Conservation (phyloP, 1,140 invertebrate species). For the Microplitis mediator region DNA sequence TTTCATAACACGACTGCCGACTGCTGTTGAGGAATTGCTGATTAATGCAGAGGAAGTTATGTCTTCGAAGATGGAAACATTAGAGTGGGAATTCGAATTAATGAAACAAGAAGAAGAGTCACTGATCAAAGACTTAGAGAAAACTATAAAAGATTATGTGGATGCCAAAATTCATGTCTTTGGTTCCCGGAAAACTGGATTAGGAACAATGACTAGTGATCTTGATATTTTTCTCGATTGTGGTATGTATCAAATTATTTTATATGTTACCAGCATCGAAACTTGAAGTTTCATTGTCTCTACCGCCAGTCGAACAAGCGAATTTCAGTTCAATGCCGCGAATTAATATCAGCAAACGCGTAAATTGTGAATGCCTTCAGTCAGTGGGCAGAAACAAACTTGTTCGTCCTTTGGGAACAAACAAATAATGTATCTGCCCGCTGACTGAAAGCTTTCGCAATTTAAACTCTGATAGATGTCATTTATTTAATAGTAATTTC, state of each 20-base stretch:
- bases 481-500: too few species aligned
- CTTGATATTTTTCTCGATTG: slow-evolving; percentile 64
- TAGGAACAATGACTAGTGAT: slow-evolving; percentile 57
- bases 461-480: too few species aligned
- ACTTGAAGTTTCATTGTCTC: too few species aligned
- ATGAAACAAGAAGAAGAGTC: slow-evolving; percentile 14
- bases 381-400: too few species aligned
- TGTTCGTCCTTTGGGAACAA: too few species aligned
- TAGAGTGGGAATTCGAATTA: slow-evolving; percentile 17
- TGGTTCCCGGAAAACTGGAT: slow-evolving; percentile 59
- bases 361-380: too few species aligned
- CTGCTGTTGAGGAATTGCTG: slow-evolving; percentile 26
- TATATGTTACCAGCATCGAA: too few species aligned
- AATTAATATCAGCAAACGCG: too few species aligned
- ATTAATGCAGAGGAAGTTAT: slow-evolving; percentile 21
- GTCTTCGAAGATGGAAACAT: slow-evolving; percentile 18
- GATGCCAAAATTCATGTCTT: slow-evolving; percentile 52
- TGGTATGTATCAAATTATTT: slow-evolving; percentile 34
- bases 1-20: slow-evolving; percentile 21
- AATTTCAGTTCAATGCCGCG: too few species aligned
- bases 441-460: too few species aligned
- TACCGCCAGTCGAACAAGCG: too few species aligned
- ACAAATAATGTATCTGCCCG: too few species aligned
- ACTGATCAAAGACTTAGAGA: slow-evolving; percentile 36
- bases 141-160: slow-evolving; percentile 26